A percentile compares a stretch with the other conserved stretches of the same genome.
These are phyloP conservation scores for Globicephala melas DNA, from an alignment of 2,113 vertebrate species.

Conservation along the genomic window DNA sequence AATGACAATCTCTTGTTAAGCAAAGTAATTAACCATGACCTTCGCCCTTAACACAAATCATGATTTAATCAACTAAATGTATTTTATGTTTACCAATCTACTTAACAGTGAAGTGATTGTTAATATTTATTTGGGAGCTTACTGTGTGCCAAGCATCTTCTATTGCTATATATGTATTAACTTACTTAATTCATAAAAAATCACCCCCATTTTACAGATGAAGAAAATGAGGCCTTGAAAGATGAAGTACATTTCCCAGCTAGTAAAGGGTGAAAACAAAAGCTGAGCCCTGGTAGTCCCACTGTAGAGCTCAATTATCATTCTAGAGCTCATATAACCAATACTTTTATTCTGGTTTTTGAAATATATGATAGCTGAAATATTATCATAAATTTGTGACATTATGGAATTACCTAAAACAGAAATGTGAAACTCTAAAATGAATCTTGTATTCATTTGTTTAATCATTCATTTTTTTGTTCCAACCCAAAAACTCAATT, in stretches of 20 bases:
- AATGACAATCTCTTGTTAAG: not conserved
- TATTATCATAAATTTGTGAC: not conserved
- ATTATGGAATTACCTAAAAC: not conserved
- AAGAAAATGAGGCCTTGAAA: not conserved
- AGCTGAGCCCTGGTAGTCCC: not conserved
- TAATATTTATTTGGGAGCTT: conserved; percentile 19
- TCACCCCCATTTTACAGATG: not conserved
- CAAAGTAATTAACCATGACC: not conserved
- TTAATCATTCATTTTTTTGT: not conserved
- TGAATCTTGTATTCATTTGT: not conserved
- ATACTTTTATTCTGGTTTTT: not conserved
- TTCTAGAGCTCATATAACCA: not conserved
- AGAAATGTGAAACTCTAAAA: not conserved
- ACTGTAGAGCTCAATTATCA: not conserved
- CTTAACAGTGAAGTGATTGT: not conserved
- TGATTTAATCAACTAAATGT: not conserved
- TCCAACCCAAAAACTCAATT: not conserved
- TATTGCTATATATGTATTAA: not conserved
- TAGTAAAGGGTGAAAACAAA: not conserved
- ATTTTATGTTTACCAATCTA: not conserved
- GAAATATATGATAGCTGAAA: not conserved
- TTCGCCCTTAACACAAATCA: not conserved
- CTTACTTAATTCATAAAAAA: not conserved
- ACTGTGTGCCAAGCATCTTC: not conserved
- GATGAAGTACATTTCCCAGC: not conserved